Evolutionary conservation across 2,888 invertebrate species (phyloP).

Genomic region (Drosophila niveifrons): DNA sequence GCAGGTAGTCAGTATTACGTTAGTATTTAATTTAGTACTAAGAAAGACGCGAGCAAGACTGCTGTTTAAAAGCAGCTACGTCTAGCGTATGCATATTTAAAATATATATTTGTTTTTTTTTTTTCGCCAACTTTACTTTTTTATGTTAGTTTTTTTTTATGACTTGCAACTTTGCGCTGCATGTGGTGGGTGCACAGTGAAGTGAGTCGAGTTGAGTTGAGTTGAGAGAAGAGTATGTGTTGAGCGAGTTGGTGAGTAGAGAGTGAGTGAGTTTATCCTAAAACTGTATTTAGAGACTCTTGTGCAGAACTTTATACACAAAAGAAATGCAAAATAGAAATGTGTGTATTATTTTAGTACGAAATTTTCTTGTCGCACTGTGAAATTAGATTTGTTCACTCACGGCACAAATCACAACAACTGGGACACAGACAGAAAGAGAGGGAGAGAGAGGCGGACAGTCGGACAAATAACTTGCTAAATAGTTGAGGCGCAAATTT

Average conservation of each 20-base stretch:
- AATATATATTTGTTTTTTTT: background rate
- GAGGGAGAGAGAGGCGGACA: background rate
- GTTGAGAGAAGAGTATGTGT: too few species aligned
- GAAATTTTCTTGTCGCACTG: constrained; percentile 35
- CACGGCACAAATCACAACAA: constrained; percentile 18
- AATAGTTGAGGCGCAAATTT: constrained; percentile 54
- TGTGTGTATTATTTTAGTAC: constrained; percentile 29
- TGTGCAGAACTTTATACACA: constrained; percentile 17
- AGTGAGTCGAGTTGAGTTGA: too few species aligned
- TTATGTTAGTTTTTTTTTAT: constrained; percentile 41
- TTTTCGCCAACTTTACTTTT: constrained; percentile 8
- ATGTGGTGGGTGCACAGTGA: constrained; percentile 33
- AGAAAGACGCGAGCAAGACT: constrained; percentile 1
- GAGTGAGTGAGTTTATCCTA: constrained; percentile 28
- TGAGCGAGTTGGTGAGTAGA: constrained; percentile 3
- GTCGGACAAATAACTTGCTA: constrained; percentile 48
- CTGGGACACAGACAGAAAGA: constrained; percentile 37
- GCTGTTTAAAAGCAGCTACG: background rate
- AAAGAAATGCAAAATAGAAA: background rate
- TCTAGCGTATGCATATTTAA: constrained; percentile 8
- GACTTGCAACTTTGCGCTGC: constrained; percentile 41
- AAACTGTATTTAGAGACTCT: constrained; percentile 42
- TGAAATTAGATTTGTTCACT: constrained; percentile 43
- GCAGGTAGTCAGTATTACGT: too few species aligned
- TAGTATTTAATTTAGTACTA: too few species aligned